phyloP scores from a whole-genome alignment of 1,140 invertebrate species.

The Dendroctonus valens region DNA sequence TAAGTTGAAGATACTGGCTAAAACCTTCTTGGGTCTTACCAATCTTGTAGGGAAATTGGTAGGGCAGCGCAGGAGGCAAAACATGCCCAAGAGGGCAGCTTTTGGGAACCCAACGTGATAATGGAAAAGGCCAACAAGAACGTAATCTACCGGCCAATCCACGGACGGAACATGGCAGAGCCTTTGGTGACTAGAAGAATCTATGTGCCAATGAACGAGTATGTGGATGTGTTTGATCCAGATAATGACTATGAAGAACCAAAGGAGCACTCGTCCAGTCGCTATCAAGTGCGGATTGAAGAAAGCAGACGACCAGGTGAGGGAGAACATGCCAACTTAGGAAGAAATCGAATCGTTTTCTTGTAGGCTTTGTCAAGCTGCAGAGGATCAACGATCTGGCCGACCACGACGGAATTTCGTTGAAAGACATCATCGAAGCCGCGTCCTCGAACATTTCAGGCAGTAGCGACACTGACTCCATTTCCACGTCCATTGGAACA shows the following conservation, averaged over 20 bases:
- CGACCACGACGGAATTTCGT: not conserved
- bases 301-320: slow-evolving; percentile 46
- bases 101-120: slow-evolving; percentile 40
- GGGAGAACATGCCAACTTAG: not conserved
- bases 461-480: slow-evolving; percentile 23
- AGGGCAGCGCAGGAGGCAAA: not conserved
- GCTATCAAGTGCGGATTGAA: slow-evolving; percentile 61
- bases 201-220: slow-evolving; percentile 67
- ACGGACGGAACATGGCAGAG: slow-evolving; percentile 52
- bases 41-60: slow-evolving; percentile 17
- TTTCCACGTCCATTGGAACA: not conserved
- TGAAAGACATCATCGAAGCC: slow-evolving; percentile 6
- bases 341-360: not conserved
- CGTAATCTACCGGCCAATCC: slow-evolving; percentile 41
- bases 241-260: slow-evolving; percentile 48
- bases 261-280: not conserved
- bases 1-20: slow-evolving; percentile 50
- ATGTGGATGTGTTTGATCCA: slow-evolving; percentile 68
- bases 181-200: slow-evolving; percentile 64
- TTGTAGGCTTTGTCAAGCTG: slow-evolving; percentile 20
- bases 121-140: slow-evolving; percentile 40
- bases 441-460: slow-evolving; percentile 7
- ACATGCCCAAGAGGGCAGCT: slow-evolving; percentile 10
- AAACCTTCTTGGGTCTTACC: not conserved
- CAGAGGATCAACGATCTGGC: not conserved